Conservation (phyloP, 2,113 vertebrate species). For the Turnix velox region DNA sequence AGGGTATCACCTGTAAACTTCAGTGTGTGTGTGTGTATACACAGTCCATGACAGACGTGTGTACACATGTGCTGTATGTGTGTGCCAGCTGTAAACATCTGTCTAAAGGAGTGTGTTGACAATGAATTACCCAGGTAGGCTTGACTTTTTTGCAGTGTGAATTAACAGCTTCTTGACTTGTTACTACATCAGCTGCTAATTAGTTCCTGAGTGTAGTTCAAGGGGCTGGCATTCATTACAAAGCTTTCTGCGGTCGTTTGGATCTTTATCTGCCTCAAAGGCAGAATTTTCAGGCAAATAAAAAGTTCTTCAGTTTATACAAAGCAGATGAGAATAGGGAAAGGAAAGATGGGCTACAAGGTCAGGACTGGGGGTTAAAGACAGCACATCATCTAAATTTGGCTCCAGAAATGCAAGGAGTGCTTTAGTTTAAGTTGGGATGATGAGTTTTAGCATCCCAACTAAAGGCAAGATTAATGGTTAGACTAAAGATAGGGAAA, state of each 20-base stretch:
- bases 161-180: conserved; percentile 65
- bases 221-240: conserved; percentile 65
- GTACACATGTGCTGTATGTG: not conserved
- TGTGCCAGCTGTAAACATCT: conserved; percentile 3
- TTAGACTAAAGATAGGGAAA: not conserved
- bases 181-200: conserved; percentile 67
- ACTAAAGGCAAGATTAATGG: not conserved
- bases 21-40: not conserved
- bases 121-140: conserved; percentile 20
- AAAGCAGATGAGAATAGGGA: not conserved
- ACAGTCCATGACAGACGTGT: not conserved
- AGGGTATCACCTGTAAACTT: not conserved
- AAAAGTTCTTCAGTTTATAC: conserved; percentile 3
- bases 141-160: conserved; percentile 15
- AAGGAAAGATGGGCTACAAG: conserved; percentile 3
- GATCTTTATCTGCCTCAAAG: conserved; percentile 60
- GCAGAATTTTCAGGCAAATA: conserved; percentile 41
- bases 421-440: not conserved
- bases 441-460: not conserved
- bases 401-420: not conserved
- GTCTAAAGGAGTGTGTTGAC: conserved; percentile 16
- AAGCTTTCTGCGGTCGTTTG: conserved; percentile 51
- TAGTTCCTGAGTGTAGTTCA: conserved; percentile 61
- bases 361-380: not conserved
- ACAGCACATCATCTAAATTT: not conserved